phyloP scores from a whole-genome alignment of 2,797 vertebrate species.

The Pseudochirops corinnae region DNA sequence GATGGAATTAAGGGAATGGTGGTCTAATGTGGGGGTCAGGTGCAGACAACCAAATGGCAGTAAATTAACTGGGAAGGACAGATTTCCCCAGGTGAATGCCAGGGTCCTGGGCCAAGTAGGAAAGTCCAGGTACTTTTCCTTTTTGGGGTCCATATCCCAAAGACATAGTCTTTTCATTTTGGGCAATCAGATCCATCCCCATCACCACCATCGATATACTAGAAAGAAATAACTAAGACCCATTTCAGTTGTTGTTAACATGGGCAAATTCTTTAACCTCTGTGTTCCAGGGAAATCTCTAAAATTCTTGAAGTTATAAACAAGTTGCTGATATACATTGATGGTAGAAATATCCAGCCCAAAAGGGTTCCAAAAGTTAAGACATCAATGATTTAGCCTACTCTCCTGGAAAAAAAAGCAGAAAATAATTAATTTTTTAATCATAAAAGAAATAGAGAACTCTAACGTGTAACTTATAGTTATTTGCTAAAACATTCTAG shows the following conservation, averaged over 20 bases:
- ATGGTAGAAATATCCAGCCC: background rate
- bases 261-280: background rate
- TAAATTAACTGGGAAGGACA: too few relatives aligned
- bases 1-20: too few relatives aligned
- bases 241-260: background rate
- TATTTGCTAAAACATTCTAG: background rate
- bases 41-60: too few relatives aligned
- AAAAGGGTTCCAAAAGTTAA: background rate
- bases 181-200: too few relatives aligned
- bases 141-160: too few relatives aligned
- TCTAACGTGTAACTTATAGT: background rate
- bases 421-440: background rate
- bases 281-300: background rate
- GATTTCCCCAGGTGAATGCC: too few relatives aligned
- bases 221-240: background rate
- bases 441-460: background rate
- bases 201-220: background rate
- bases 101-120: too few relatives aligned
- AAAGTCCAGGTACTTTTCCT: too few relatives aligned
- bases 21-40: too few relatives aligned
- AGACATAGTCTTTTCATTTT: too few relatives aligned
- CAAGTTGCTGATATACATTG: background rate
- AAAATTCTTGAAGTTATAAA: background rate
- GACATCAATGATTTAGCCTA: background rate
- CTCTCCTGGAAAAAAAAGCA: background rate